Evolutionary conservation across 2,888 invertebrate species (phyloP).

Genomic region (Ornithoptera alexandrae): DNA sequence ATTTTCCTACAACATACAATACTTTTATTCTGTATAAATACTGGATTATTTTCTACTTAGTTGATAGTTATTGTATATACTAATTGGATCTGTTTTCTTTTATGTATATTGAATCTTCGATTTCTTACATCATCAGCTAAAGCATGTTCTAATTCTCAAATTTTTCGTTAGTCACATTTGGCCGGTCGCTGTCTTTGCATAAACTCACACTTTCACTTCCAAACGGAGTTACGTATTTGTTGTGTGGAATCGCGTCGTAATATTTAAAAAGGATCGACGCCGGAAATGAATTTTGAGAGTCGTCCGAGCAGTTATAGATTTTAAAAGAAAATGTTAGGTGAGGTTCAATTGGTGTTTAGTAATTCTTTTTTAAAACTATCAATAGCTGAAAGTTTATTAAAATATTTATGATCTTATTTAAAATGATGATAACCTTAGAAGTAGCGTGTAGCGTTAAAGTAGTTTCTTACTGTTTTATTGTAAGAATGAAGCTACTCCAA

Average conservation of each 20-base stretch:
- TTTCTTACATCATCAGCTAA: not conserved
- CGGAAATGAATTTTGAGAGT: constrained; percentile 2
- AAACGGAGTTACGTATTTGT: constrained; percentile 23
- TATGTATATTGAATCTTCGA: not conserved
- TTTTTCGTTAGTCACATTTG: constrained; percentile 10
- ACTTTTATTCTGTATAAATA: not conserved
- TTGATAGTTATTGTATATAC: constrained; percentile 13
- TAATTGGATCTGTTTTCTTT: not conserved
- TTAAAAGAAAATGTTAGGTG: not conserved
- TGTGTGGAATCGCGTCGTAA: not conserved
- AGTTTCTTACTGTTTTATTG: too few relatives aligned
- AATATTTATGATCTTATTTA: too few relatives aligned
- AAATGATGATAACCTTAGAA: too few relatives aligned
- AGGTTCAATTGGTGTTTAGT: too few relatives aligned
- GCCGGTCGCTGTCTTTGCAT: constrained; percentile 4
- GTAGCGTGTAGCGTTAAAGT: too few relatives aligned
- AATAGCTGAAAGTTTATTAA: too few relatives aligned
- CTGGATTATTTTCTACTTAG: not conserved
- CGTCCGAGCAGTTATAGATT: not conserved
- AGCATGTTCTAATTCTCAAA: constrained; percentile 10
- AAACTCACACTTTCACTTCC: constrained; percentile 22
- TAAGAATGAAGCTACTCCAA: too few relatives aligned
- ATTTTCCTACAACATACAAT: not conserved
- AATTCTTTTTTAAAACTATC: too few relatives aligned
- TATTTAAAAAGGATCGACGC: constrained; percentile 15